Evolutionary conservation across 2,888 invertebrate species (phyloP).

Genomic region (Aricia artaxerxes): DNA sequence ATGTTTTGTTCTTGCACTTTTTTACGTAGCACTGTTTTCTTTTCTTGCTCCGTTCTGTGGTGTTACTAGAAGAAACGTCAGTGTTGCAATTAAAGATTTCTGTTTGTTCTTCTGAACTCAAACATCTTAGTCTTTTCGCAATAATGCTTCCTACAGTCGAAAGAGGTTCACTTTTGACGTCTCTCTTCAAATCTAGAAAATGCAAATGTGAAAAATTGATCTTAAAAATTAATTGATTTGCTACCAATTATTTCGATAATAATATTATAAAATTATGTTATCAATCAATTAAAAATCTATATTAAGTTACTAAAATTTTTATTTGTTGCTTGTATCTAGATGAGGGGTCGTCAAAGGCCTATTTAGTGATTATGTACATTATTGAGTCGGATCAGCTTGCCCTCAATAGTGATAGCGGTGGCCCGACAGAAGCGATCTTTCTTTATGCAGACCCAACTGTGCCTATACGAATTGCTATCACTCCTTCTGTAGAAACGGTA

Average conservation of each 20-base stretch:
- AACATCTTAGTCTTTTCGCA: not conserved
- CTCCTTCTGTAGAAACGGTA: constrained; percentile 55
- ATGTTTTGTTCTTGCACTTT: not conserved
- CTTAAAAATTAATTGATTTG: too few relatives aligned
- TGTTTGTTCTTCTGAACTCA: not conserved
- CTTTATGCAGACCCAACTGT: constrained; percentile 53
- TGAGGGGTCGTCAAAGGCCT: not conserved
- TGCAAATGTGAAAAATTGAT: not conserved
- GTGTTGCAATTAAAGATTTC: not conserved
- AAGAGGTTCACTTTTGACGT: not conserved
- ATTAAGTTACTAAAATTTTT: not conserved
- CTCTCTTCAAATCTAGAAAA: not conserved
- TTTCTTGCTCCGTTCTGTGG: not conserved
- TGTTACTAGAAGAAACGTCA: not conserved
- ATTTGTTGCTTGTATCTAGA: not conserved
- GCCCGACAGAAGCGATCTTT: constrained; percentile 52
- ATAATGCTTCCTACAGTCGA: not conserved
- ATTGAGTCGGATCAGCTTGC: constrained; percentile 48
- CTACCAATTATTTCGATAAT: too few relatives aligned
- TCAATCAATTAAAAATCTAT: too few relatives aligned
- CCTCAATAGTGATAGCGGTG: constrained; percentile 48
- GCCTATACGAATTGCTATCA: constrained; percentile 48
- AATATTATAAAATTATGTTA: too few relatives aligned
- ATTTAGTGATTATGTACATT: constrained; percentile 51
- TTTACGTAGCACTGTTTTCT: not conserved